phyloP scores from a whole-genome alignment of 2,888 invertebrate species.

The Tenodera sinensis region DNA sequence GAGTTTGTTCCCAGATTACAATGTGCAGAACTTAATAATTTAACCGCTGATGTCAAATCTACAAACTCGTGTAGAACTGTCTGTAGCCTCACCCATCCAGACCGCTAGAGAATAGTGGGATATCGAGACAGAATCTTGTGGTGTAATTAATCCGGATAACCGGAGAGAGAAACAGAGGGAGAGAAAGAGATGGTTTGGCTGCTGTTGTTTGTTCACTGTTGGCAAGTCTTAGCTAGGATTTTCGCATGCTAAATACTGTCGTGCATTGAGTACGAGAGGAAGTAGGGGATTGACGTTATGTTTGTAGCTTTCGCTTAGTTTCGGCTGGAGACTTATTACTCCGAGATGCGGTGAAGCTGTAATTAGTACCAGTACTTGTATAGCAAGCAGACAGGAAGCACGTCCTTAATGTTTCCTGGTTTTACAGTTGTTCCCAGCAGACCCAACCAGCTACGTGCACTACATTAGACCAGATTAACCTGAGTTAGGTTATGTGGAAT shows the following conservation, averaged over 20 bases:
- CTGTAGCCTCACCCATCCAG: not conserved
- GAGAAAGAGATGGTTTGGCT: not conserved
- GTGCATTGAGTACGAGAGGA: not conserved
- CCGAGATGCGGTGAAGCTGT: not conserved
- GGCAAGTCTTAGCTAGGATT: slow-evolving; percentile 9
- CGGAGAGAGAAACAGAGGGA: not conserved
- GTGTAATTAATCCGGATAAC: slow-evolving; percentile 8
- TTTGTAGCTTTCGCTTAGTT: not conserved
- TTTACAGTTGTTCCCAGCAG: not conserved
- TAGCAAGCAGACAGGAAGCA: not conserved
- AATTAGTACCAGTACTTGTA: not conserved
- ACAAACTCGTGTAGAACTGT: not conserved
- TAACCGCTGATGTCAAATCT: not conserved
- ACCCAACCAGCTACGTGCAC: no score
- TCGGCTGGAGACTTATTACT: not conserved
- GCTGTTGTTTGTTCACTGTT: slow-evolving; percentile 1
- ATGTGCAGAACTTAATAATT: not conserved
- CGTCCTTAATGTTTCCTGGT: not conserved
- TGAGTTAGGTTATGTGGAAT: no score
- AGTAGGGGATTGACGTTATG: not conserved
- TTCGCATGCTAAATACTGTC: slow-evolving; percentile 6
- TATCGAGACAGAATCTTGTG: not conserved
- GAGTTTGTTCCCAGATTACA: not conserved
- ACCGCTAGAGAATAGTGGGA: not conserved
- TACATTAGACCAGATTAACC: not conserved